These are phyloP conservation scores for Montipora capitata DNA, from an alignment of 92 coral and sea anemone species.

Conservation along the genomic window DNA sequence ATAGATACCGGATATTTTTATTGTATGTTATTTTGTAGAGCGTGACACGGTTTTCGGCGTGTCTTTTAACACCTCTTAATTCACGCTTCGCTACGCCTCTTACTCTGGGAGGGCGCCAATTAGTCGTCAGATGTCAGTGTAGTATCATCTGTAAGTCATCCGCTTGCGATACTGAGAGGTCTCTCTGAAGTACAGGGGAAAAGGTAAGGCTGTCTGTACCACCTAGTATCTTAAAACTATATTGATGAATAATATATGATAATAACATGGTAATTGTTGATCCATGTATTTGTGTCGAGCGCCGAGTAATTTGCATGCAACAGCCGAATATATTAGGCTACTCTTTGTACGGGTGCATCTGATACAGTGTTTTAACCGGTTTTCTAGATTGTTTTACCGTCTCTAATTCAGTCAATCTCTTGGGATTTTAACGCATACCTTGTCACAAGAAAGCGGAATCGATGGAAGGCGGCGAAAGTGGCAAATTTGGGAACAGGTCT, in stretches of 20 bases:
- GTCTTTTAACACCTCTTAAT: constrained; percentile 5
- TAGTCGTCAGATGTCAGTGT: background rate
- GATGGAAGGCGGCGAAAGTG: background rate
- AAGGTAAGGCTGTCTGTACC: constrained; percentile 12
- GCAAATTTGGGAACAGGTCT: constrained; percentile 20
- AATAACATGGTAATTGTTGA: constrained; percentile 40
- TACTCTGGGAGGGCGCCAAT: background rate
- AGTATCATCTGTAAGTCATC: background rate
- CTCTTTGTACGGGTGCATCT: constrained; percentile 30
- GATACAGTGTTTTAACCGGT: constrained; percentile 30
- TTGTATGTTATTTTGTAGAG: background rate
- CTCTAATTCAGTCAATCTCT: constrained; percentile 14
- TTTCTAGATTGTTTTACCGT: constrained; percentile 3
- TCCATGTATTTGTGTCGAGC: constrained; percentile 7
- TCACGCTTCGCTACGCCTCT: constrained; percentile 1
- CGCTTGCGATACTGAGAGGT: background rate
- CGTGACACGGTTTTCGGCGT: constrained; percentile 42
- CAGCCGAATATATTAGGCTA: constrained; percentile 40
- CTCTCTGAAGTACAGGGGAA: background rate
- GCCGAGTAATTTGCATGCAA: constrained; percentile 37
- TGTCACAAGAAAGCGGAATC: background rate
- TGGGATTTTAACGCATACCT: background rate
- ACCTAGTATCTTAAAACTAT: constrained; percentile 7
- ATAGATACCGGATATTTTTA: no score
- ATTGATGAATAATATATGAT: constrained; percentile 40